These are phyloP conservation scores for Sebastes iracundus DNA, from an alignment of 2,797 vertebrate species.

Conservation along the genomic window DNA sequence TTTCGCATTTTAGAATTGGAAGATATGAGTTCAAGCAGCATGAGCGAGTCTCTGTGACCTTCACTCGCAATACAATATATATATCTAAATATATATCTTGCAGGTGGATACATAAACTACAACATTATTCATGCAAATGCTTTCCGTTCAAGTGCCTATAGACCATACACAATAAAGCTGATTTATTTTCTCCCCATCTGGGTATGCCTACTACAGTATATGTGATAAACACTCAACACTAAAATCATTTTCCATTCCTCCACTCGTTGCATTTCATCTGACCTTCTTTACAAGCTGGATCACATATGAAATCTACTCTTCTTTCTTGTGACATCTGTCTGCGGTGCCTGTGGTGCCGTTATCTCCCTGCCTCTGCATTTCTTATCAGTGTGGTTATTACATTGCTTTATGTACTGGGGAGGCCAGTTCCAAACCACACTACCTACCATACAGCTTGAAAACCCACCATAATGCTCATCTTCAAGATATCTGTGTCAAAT, in stretches of 20 bases:
- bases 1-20: neutral
- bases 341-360: neutral
- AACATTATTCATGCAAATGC: neutral
- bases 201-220: conserved; percentile 23
- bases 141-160: neutral
- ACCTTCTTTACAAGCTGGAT: conserved; percentile 46
- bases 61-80: neutral
- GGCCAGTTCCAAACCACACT: neutral
- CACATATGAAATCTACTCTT: conserved; percentile 56
- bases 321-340: conserved; percentile 23
- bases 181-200: conserved; percentile 29
- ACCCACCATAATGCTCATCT: neutral
- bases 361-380: conserved; percentile 14
- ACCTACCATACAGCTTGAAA: neutral
- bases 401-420: neutral
- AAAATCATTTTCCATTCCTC: conserved; percentile 20
- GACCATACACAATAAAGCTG: neutral
- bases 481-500: neutral
- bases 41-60: neutral
- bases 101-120: neutral
- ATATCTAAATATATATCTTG: neutral
- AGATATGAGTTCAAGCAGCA: neutral
- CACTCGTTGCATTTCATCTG: conserved; percentile 28
- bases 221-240: conserved; percentile 41
- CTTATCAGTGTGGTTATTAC: conserved; percentile 34